Base-by-base conservation (phyloP, 37 sponge, comb jelly and placozoan genomes). In the Eunapius fragilis region DNA sequence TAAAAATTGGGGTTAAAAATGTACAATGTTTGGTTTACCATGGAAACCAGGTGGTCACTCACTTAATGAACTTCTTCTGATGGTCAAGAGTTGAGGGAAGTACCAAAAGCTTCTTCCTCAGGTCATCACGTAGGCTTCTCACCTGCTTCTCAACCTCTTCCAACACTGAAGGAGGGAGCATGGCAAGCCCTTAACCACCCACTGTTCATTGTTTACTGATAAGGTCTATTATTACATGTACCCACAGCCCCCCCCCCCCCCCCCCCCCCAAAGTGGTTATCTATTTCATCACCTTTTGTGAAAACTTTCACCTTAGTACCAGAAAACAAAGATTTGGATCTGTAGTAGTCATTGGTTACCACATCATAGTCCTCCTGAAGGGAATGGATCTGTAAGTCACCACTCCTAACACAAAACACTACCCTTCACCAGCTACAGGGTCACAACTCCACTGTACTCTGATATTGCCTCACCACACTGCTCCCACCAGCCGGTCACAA, bases 61-160 rank as follows among this genome's bases (percentile, higher is more conserved):
- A 95, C 95, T 93, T 96, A 76, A 97, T 96, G 74, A 96, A 80
- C 33, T 84, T 91, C 86, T 96, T 93, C 84, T 92, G 96, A 25
- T 96, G 86, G 19, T 93, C 98, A 10, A 97, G 80, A 26, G 90
- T 83, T 45, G 94, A 83, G 19, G 96, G 96, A 2, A 90, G 79
- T 36, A 75, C 70, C 10, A 70, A 67, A 22, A 97, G 86, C 70
- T 91, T 85, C 70, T 71, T 89, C 68, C 27, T 85, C 48, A 97
- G 82, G 26, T 93, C 85, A 7, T 68, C 75, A 24, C 98, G 67
- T 72, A 92, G 87, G 24, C 89, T 91, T 0, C 35, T 67, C 13
- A 97, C 85, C 83, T 88, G 91, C 25, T 81, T 80, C 81, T 96
- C 92, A 50, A 97, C 98, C 69, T 97, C 89, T 35, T 86, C 78